Evolutionary conservation across 2,797 vertebrate species (phyloP).

Genomic region (Dermochelys coriacea): DNA sequence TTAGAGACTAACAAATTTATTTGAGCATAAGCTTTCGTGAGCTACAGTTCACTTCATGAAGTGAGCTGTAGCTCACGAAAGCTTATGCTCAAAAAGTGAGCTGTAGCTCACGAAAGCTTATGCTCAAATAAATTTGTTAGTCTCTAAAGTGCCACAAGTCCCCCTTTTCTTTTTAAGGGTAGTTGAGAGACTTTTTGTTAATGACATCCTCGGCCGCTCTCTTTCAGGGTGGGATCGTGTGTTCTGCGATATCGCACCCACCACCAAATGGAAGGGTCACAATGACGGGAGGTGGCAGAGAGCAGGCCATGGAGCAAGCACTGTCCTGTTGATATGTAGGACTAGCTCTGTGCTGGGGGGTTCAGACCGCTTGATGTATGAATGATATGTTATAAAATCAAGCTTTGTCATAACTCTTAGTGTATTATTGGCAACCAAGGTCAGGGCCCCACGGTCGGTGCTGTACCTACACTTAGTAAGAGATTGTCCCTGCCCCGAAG

Average conservation of each 20-base stretch:
- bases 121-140: too few relatives aligned
- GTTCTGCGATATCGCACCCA: neutral
- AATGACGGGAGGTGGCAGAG: neutral
- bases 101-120: too few relatives aligned
- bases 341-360: neutral
- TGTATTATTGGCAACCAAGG: neutral
- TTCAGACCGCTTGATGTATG: rapidly evolving
- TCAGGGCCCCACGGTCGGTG: rapidly evolving
- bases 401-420: neutral
- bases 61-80: too few relatives aligned
- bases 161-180: neutral
- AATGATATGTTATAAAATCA: neutral
- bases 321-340: rapidly evolving
- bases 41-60: too few relatives aligned
- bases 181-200: neutral
- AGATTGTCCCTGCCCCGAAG: neutral
- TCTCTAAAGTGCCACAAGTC: too few relatives aligned
- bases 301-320: rapidly evolving
- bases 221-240: neutral
- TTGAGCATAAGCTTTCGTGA: too few relatives aligned
- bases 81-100: too few relatives aligned
- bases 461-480: neutral
- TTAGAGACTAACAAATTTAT: too few relatives aligned
- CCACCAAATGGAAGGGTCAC: neutral
- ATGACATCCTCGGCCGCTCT: neutral